Evolutionary conservation across 1,140 invertebrate species (phyloP), one percentile per base, ranked within the genome.

Genomic region (Drosophila parvula): DNA sequence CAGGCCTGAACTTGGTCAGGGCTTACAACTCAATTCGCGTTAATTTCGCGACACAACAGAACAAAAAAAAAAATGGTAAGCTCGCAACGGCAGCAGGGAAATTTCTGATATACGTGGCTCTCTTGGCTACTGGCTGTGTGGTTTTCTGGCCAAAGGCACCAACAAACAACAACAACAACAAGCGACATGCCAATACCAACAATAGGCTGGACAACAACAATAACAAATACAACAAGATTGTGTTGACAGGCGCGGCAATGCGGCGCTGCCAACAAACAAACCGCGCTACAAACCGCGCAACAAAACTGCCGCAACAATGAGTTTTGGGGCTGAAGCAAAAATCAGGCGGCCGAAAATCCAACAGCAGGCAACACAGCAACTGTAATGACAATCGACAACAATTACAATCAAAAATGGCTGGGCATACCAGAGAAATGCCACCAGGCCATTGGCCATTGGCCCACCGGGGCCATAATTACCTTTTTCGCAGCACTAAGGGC

Each of bases 351-450:
- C 83, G n/a, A 85, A 85, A 85, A 78, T 84, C 61, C 58, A 79
- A 56, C 68, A 70, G 69, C 81, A 43, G 41, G 45, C n/a, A n/a
- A 18, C 78, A 18, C 78, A 75, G 71, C 73, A 88, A 79, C 73
- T 68, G 84, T 89, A 88, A 88, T 88, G 83, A 88, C 83, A 88
- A 88, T 88, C 83, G 84, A 88, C 84, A 88, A 88, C 83, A 88
- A 88, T 88, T 88, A 88, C 84, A 89, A 88, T 88, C 84, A 88
- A 83, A 88, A 88, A 84, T 89, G 67, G 80, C 76, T 63, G 63
- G 74, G 53, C 65, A 78, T 27, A 55, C 18, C 65, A 76, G 62
- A 76, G 62, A 88, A 86, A 83, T 86, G 67, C 75, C 58, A 48
- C 47, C 43, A 74, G 62, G 62, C 77, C 58, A 60, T 41, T 34